Conservation (phyloP, 1,140 invertebrate genomes). For the Scaptomyza hsui region DNA sequence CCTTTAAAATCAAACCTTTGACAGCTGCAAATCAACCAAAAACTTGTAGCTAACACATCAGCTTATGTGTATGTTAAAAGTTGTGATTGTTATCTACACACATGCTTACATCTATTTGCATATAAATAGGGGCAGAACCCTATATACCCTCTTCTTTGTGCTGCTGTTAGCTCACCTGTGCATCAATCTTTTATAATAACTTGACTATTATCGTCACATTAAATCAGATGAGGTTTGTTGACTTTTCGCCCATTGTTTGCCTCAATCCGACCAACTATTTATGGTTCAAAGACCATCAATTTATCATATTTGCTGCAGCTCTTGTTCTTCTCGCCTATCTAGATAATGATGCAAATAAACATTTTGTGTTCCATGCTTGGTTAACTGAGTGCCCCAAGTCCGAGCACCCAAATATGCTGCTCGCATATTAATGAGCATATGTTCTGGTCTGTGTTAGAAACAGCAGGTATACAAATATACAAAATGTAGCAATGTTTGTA, state of each 20-base stretch:
- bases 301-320: conserved; percentile 18
- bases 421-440: conserved; percentile 11
- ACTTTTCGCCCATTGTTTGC: conserved; percentile 11
- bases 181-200: conserved; percentile 4
- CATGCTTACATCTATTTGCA: background rate
- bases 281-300: conserved; percentile 7
- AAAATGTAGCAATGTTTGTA: background rate
- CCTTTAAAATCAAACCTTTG: background rate
- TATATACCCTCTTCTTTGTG: background rate
- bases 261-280: background rate
- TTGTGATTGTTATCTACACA: background rate
- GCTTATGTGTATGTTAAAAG: conserved; percentile 12
- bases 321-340: background rate
- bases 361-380: conserved; percentile 3
- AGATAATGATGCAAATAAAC: conserved; percentile 63
- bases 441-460: background rate
- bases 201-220: background rate
- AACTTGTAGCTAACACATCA: background rate
- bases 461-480: background rate
- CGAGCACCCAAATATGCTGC: conserved; percentile 16
- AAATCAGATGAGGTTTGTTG: conserved; percentile 7
- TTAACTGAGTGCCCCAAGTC: conserved; percentile 6
- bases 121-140: background rate
- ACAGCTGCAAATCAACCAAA: background rate
- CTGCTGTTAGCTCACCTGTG: background rate